phyloP scores from a whole-genome alignment of 2,888 invertebrate genomes.

The Liodrosophila aerea region DNA sequence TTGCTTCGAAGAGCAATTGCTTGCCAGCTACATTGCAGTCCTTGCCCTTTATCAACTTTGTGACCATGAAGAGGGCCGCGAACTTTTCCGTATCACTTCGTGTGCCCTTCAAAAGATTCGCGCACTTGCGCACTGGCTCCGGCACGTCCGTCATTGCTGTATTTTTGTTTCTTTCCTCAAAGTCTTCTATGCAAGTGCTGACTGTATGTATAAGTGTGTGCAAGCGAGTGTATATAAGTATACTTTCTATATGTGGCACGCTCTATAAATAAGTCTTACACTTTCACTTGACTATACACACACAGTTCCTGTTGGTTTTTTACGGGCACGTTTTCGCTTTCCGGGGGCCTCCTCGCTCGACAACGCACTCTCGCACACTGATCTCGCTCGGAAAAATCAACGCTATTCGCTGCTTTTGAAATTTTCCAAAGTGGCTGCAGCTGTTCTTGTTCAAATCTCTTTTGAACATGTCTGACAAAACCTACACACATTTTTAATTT shows the following conservation, averaged over 20 bases:
- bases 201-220: constrained; percentile 17
- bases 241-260: constrained; percentile 28
- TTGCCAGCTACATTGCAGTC: constrained; percentile 91
- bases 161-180: not conserved
- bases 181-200: not conserved
- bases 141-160: constrained; percentile 84
- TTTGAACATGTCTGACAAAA: constrained; percentile 58
- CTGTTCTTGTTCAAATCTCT: constrained; percentile 63
- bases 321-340: constrained; percentile 21
- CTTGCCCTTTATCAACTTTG: constrained; percentile 92
- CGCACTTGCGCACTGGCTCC: constrained; percentile 93
- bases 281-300: constrained; percentile 74
- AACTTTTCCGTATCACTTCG: constrained; percentile 95
- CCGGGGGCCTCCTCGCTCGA: constrained; percentile 59
- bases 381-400: constrained; percentile 40
- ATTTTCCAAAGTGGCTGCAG: constrained; percentile 71
- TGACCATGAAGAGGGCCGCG: constrained; percentile 95
- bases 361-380: constrained; percentile 79
- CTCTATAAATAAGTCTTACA: constrained; percentile 68
- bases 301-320: constrained; percentile 53
- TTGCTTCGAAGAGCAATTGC: constrained; percentile 92
- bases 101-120: constrained; percentile 89
- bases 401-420: constrained; percentile 38
- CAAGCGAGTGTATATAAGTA: constrained; percentile 12
- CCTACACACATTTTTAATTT: constrained; percentile 73